Conservation (phyloP, 37 sponge, comb jelly and placozoan genomes). For the Chondrosia reniformis region DNA sequence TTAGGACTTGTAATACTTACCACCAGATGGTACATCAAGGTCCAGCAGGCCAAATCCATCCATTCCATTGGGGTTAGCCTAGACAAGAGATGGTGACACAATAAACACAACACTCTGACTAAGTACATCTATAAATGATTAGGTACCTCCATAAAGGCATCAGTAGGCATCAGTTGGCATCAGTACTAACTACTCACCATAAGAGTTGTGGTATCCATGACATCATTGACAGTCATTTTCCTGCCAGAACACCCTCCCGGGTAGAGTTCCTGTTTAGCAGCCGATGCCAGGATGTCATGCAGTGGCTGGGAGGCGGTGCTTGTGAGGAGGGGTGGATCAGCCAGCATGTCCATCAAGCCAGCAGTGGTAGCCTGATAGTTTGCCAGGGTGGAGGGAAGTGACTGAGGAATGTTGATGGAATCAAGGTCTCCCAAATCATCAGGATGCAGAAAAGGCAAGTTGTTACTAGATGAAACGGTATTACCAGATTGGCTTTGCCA, state of each 20-base stretch:
- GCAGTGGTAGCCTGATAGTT: background rate
- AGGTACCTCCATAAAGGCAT: too few species aligned
- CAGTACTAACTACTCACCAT: background rate
- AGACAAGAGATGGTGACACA: too few species aligned
- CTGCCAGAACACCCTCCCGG: too few species aligned
- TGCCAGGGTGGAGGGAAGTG: background rate
- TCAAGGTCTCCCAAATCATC: too few species aligned
- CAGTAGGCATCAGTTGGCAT: too few species aligned
- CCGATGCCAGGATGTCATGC: background rate
- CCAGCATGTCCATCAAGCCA: background rate
- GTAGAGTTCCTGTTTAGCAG: too few species aligned
- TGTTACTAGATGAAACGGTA: background rate
- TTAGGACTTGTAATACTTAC: background rate
- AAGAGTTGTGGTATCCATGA: background rate
- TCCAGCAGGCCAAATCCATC: too few species aligned
- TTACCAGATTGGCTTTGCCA: background rate
- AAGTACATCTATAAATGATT: too few species aligned
- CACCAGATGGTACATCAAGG: background rate
- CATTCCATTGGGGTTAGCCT: too few species aligned
- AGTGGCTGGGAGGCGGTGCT: constrained; percentile 14
- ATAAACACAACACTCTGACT: too few species aligned
- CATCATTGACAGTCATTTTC: too few species aligned
- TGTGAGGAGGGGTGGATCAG: constrained; percentile 10
- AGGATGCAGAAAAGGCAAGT: background rate
- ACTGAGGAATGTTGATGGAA: background rate